These are phyloP conservation scores for Delphinapterus leucas DNA, from an alignment of 2,113 vertebrate genomes.

Conservation along the genomic window DNA sequence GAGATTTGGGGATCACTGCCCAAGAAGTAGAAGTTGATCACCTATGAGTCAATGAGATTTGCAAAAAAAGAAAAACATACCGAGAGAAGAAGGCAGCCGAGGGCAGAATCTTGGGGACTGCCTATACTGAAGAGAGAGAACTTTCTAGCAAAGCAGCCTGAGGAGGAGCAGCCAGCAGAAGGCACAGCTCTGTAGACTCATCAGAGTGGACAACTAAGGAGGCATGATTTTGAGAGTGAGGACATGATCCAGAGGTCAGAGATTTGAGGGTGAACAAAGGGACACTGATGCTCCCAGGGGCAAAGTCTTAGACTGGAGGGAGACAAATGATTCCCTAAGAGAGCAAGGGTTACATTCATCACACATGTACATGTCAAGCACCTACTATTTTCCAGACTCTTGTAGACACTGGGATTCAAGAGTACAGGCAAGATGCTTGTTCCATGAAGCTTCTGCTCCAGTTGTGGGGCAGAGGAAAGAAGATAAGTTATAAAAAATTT, in stretches of 20 bases:
- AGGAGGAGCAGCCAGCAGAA: not conserved
- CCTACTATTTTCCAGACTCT: not conserved
- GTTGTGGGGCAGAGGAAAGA: not conserved
- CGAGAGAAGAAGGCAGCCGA: not conserved
- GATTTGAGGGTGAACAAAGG: not conserved
- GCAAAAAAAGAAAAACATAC: not conserved
- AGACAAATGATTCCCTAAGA: not conserved
- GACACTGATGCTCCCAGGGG: fast-evolving
- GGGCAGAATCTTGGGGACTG: not conserved
- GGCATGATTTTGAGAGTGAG: not conserved
- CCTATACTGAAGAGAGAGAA: not conserved
- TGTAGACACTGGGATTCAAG: no score
- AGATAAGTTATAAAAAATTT: not conserved
- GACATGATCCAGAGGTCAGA: not conserved
- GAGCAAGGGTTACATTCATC: not conserved
- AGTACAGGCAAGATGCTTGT: not conserved
- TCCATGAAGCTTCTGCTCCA: not conserved
- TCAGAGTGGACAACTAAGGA: not conserved
- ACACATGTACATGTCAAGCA: not conserved
- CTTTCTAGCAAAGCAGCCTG: not conserved
- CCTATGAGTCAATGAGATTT: not conserved
- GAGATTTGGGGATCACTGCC: not conserved
- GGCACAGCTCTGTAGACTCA: not conserved
- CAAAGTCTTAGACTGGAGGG: not conserved
- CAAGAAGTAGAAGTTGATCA: not conserved